Percentiles rank a stretch among this genome's conserved stretches.
phyloP scores from a whole-genome alignment of 1,140 invertebrate species.

The Pogonomyrmex californicus region DNA sequence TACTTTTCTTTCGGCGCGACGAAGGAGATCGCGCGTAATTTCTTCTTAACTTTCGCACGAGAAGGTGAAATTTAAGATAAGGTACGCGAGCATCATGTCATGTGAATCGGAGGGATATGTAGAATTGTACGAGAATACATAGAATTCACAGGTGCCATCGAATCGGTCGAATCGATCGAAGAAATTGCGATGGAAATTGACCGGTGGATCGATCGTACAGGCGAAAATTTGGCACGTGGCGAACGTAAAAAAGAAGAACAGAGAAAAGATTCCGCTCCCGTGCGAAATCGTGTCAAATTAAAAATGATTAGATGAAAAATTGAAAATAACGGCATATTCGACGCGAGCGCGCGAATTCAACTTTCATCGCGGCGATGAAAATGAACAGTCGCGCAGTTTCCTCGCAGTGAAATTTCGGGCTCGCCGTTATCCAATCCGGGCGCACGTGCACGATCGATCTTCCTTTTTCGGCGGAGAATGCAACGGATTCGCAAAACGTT shows the following conservation, averaged over 20 bases:
- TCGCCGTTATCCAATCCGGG: slow-evolving; percentile 19
- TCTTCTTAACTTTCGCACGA: slow-evolving; percentile 6
- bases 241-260: background rate
- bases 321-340: background rate
- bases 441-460: slow-evolving; percentile 67
- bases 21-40: slow-evolving; percentile 8
- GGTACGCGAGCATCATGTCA: slow-evolving; percentile 19
- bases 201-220: slow-evolving; percentile 39
- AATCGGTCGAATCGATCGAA: slow-evolving; percentile 29
- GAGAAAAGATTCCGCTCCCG: background rate
- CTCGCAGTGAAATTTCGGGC: background rate
- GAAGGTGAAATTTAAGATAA: background rate
- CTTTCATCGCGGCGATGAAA: background rate
- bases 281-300: slow-evolving; percentile 3
- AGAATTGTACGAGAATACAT: slow-evolving; percentile 12
- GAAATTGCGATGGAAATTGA: slow-evolving; percentile 1
- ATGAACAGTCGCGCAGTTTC: background rate
- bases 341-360: background rate
- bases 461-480: slow-evolving; percentile 60
- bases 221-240: background rate
- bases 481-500: slow-evolving; percentile 66
- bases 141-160: slow-evolving; percentile 31
- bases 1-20: slow-evolving; percentile 9
- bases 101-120: slow-evolving; percentile 20
- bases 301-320: slow-evolving; percentile 35